Evolutionary conservation across 2,797 vertebrate species (phyloP), one percentile per base, ranked within the genome.

Genomic region (Eulemur albifrons): DNA sequence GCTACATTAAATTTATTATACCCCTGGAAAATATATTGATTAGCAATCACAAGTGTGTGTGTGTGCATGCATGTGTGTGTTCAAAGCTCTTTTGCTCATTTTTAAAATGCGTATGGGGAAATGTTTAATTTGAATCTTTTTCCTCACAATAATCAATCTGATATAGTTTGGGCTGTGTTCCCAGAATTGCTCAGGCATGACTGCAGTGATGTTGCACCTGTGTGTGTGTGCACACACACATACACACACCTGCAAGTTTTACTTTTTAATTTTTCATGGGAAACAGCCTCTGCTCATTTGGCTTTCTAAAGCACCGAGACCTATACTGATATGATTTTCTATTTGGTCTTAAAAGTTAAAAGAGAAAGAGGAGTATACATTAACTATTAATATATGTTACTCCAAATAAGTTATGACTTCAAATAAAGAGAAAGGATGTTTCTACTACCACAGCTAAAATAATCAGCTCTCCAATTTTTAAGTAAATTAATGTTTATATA

Each of bases 101-200:
- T 65, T 88, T 63, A 23, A 48, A 76, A 18, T 69, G 35, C 43
- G 20, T 35, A 1, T 75, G 15, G 38, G 14, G 32, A 94, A 76
- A 38, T 84, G 13, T 93, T 95, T 90, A 70, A 81, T 94, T 88
- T 73, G 12, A 88, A 85, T 14, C 54, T 59, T 84, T 91, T 88
- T 38, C 1, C 18, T 93, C n/a, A 50, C 7, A 72, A 12, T 88
- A 52, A 69, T 63, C 5, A 85, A 40, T 79, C 9, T 84, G 50
- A 21, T 75, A 10, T 40, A 43, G 25, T 59, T 54, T 40, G 15
- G 50, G 17, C 67, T 52, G 0, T 81, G 40, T 84, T 40, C n/a
- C 17, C 81, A 81, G 72, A 89, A 75, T n/a, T 54, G 12, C 43
- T 76, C 10, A 10, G 7, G 38, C n/a, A 32, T 70, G n/a, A 23